A percentile compares a stretch with the other conserved stretches of the same genome.
phyloP scores from a whole-genome alignment of 2,888 invertebrate species.

The Tyria jacobaeae region DNA sequence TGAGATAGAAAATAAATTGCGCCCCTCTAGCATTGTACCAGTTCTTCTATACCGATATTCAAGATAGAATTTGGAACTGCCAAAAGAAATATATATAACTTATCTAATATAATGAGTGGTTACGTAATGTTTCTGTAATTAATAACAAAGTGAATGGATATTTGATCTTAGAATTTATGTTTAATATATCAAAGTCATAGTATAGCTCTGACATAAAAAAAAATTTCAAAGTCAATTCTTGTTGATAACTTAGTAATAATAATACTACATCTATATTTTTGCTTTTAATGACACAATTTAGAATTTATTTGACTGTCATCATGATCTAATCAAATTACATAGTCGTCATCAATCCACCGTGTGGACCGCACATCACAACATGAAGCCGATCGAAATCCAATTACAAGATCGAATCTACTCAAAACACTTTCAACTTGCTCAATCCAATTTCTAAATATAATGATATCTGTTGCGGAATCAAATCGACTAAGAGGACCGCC shows the following conservation, averaged over 20 bases:
- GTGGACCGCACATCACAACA: constrained; percentile 53
- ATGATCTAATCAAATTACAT: constrained; percentile 43
- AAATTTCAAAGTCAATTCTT: neutral
- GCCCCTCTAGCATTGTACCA: constrained; percentile 16
- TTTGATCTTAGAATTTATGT: no score
- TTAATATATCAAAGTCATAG: no score
- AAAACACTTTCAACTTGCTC: constrained; percentile 48
- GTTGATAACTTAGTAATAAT: no score
- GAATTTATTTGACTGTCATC: constrained; percentile 18
- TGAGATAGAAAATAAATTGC: constrained; percentile 34
- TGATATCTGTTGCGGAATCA: constrained; percentile 31
- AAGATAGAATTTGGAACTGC: constrained; percentile 28
- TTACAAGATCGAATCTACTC: constrained; percentile 49
- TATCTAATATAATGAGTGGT: neutral
- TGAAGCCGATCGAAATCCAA: constrained; percentile 49
- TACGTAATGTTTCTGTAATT: constrained; percentile 1
- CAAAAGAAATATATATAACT: no score
- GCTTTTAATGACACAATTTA: no score
- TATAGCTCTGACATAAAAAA: neutral
- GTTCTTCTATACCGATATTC: constrained; percentile 25
- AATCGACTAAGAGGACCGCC: constrained; percentile 15
- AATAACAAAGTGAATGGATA: no score
- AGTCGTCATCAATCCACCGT: constrained; percentile 54
- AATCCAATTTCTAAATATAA: constrained; percentile 31
- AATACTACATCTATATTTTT: no score